Conservation (phyloP, 1,140 invertebrate genomes). For the Rhyzopertha dominica region DNA sequence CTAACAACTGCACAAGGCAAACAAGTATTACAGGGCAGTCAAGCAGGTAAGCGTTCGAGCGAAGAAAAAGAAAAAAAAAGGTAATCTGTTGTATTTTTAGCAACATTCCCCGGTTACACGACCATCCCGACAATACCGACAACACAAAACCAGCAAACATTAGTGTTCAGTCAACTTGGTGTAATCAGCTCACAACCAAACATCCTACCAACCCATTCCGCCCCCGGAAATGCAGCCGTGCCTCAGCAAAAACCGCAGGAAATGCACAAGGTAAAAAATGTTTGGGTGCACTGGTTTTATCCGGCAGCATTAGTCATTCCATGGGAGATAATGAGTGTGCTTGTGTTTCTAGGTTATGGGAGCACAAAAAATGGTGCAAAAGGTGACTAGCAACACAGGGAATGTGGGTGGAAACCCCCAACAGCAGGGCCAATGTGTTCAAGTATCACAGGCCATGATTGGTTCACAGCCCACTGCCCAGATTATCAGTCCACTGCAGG, state of each 20-base stretch:
- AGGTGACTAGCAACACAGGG: conserved; percentile 47
- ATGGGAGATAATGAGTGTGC: conserved; percentile 13
- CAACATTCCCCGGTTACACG: conserved; percentile 60
- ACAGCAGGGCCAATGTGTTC: conserved; percentile 57
- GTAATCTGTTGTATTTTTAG: conserved; percentile 33
- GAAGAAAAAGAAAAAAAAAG: conserved; percentile 1
- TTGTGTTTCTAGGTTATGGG: conserved; percentile 42
- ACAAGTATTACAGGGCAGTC: conserved; percentile 57
- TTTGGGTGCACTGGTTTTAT: conserved; percentile 4
- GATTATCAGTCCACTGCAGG: conserved; percentile 60
- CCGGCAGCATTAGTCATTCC: not conserved
- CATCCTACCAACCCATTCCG: conserved; percentile 52
- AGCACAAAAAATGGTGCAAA: conserved; percentile 54
- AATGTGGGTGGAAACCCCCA: conserved; percentile 44
- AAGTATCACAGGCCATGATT: conserved; percentile 60
- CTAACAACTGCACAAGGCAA: conserved; percentile 66
- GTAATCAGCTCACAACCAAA: conserved; percentile 70
- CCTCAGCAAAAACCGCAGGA: conserved; percentile 46
- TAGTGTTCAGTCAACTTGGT: conserved; percentile 72
- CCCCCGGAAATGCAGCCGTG: conserved; percentile 38
- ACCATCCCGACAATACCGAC: conserved; percentile 73
- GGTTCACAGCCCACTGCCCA: conserved; percentile 56
- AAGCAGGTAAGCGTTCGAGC: conserved; percentile 45
- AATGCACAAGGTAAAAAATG: conserved; percentile 35
- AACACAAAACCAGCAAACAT: conserved; percentile 66